A percentile compares a stretch with the other conserved stretches of the same genome.
phyloP scores from a whole-genome alignment of 2,113 vertebrate species.

The Laticauda laticaudata region DNA sequence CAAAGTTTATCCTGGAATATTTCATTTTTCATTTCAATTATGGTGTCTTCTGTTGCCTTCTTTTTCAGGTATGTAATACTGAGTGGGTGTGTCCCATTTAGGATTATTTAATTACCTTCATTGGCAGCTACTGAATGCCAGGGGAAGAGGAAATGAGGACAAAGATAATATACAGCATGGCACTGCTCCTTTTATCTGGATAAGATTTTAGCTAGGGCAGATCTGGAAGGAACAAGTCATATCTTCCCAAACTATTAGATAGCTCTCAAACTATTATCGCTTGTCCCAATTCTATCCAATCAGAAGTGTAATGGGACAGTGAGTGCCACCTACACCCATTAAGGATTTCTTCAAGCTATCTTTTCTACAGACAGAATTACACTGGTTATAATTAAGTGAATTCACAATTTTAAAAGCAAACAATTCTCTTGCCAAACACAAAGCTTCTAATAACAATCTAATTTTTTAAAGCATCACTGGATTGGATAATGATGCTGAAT shows the following conservation, averaged over 20 bases:
- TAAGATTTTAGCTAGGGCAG: not conserved
- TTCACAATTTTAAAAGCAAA: not conserved
- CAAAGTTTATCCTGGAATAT: slow-evolving; percentile 27
- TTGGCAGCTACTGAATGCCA: not conserved
- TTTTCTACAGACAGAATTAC: not conserved
- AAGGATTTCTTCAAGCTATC: not conserved
- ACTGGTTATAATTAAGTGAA: not conserved
- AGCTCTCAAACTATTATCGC: not conserved
- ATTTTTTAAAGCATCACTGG: not conserved
- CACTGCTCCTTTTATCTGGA: not conserved
- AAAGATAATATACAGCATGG: not conserved
- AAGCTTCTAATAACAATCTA: not conserved
- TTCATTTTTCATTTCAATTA: not conserved
- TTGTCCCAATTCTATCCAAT: not conserved
- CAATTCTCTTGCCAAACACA: not conserved
- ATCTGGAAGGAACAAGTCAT: not conserved
- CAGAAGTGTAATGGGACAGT: not conserved
- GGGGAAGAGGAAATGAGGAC: not conserved
- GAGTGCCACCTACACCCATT: not conserved
- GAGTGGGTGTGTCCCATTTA: not conserved
- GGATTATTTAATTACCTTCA: not conserved
- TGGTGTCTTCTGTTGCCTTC: not conserved
- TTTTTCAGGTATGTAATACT: slow-evolving; percentile 8
- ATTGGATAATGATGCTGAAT: not conserved
- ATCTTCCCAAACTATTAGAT: not conserved